Conservation (phyloP, 2,113 vertebrate species). For the Tricholaema leucomelas region DNA sequence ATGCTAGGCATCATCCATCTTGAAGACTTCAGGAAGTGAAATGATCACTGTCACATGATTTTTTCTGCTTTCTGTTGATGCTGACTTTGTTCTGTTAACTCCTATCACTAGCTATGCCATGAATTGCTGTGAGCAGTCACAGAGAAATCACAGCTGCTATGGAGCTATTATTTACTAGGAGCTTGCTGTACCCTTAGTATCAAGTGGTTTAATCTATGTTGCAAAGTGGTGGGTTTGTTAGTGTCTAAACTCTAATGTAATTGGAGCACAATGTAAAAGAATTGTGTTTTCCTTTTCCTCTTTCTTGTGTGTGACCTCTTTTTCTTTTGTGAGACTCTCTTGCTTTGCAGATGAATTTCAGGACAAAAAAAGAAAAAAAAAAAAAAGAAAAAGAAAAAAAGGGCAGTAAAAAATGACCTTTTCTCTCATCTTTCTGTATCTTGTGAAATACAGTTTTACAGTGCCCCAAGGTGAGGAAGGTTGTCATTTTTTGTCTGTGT, state of each 20-base stretch:
- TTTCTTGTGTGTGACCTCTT: neutral
- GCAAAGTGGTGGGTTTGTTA: neutral
- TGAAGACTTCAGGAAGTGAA: neutral
- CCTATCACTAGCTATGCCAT: neutral
- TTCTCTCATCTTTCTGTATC: slow-evolving; percentile 57
- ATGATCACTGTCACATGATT: neutral
- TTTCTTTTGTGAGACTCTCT: neutral
- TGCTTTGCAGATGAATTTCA: slow-evolving; percentile 1
- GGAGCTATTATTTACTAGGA: neutral
- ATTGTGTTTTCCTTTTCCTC: neutral
- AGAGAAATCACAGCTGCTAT: neutral
- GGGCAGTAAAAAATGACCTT: slow-evolving; percentile 37
- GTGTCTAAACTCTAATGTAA: neutral
- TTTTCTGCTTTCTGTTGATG: neutral
- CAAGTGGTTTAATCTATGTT: neutral
- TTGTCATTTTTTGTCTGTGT: slow-evolving; percentile 50
- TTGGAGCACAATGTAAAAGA: neutral
- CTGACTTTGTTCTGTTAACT: neutral
- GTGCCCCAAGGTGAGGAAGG: slow-evolving; percentile 51
- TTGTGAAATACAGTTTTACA: slow-evolving; percentile 54
- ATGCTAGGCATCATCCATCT: neutral
- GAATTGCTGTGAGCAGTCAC: neutral
- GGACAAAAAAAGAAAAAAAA: neutral
- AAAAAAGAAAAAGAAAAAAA: too few species aligned
- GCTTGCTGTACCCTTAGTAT: neutral